Evolutionary conservation across 2,888 invertebrate species (phyloP), one percentile per base, ranked within the genome.

Genomic region (Boloria selene): DNA sequence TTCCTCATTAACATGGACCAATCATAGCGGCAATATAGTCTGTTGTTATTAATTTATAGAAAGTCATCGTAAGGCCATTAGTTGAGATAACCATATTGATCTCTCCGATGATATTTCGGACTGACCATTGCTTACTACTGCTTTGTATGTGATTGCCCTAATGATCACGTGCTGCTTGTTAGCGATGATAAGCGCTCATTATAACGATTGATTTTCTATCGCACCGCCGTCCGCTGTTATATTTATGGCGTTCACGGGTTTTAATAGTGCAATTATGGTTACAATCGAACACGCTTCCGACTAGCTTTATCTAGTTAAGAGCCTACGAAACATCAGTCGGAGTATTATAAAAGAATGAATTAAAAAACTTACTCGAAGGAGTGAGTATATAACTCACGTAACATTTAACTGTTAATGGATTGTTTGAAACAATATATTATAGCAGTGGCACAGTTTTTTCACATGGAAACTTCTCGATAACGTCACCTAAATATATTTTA

Each of bases 21-120:
- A 88, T 90, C 89, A 82, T 84, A 81, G 78, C 76, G 80, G 80
- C 82, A 82, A 78, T 72, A 73, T 72, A 73, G 81, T 79, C 83
- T 84, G 87, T 90, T 88, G 87, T 91, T 92, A 91, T 90, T 89
- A 90, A 91, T 90, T 88, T 92, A 89, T 91, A 89, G 90, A 91
- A 89, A 92, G 92, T 92, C 92, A 92, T 90, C 87, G 85, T 83
- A 75, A 72, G 77, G 77, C 89, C 89, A 92, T 92, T 92, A 90
- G 87, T 78, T 70, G 76, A 83, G 85, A 86, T 87, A 83, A 83
- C 86, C 89, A 90, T 90, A 90, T 87, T 86, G 90, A 90, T 87
- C 88, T 79, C 78, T 74, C 75, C 74, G 75, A 74, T 75, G 85
- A 87, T 90, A 87, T 80, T 84, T 77, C 72, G 75, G 74, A 71